Evolutionary conservation across 1,140 invertebrate genomes (phyloP).

Genomic region (Dolichoris vasculosae): DNA sequence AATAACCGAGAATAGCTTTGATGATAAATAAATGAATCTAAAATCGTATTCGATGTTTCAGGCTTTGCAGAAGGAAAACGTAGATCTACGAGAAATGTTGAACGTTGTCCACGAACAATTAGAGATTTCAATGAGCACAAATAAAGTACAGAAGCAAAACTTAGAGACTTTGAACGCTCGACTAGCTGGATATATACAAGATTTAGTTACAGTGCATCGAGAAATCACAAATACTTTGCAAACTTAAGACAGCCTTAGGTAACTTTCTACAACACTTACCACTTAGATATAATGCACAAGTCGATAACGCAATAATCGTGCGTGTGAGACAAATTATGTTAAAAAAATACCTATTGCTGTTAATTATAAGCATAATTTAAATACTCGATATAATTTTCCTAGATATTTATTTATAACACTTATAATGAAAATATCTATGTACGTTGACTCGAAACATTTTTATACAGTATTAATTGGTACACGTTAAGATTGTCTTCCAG

Average conservation of each 20-base stretch:
- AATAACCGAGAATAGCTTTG: background rate
- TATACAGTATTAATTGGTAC: conserved; percentile 21
- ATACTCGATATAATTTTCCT: conserved; percentile 1
- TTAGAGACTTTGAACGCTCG: conserved; percentile 89
- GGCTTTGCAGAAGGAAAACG: conserved; percentile 83
- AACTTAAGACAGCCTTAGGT: conserved; percentile 78
- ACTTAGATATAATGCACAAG: conserved; percentile 57
- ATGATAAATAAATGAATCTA: background rate
- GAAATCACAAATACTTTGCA: conserved; percentile 87
- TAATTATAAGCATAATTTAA: conserved; percentile 12
- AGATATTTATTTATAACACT: conserved; percentile 12
- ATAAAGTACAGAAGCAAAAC: conserved; percentile 89
- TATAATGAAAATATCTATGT: background rate
- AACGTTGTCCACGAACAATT: conserved; percentile 88
- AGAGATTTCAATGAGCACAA: conserved; percentile 85
- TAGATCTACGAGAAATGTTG: conserved; percentile 81
- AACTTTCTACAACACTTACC: conserved; percentile 68
- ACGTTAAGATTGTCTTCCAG: conserved; percentile 31
- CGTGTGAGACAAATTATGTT: conserved; percentile 52
- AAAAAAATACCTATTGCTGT: conserved; percentile 52
- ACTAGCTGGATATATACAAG: conserved; percentile 88
- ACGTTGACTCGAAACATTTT: background rate
- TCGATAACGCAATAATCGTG: conserved; percentile 38
- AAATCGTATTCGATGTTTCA: conserved; percentile 61
- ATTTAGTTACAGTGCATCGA: conserved; percentile 88